These are phyloP conservation scores for Argopecten irradians DNA, from an alignment of 1,140 invertebrate species.

Conservation along the genomic window DNA sequence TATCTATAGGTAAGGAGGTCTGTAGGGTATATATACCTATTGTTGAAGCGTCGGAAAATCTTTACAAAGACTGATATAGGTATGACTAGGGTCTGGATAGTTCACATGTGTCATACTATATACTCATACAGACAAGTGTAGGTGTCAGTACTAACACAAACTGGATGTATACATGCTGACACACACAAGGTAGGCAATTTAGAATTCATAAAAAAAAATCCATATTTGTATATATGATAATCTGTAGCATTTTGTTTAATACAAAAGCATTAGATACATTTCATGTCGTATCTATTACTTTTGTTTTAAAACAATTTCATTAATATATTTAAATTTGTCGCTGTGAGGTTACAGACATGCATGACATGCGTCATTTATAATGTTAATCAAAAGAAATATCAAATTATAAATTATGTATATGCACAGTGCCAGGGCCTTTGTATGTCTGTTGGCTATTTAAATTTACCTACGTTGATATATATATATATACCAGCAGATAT, in stretches of 20 bases:
- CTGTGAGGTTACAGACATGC: background rate
- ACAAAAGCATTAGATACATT: too few relatives aligned
- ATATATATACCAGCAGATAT: background rate
- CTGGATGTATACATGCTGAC: background rate
- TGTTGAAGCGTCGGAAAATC: background rate
- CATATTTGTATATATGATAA: background rate
- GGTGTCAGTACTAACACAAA: background rate
- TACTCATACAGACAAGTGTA: background rate
- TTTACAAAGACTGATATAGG: background rate
- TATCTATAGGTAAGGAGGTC: background rate
- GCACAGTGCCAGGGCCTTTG: background rate
- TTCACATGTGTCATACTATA: background rate
- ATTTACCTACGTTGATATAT: background rate
- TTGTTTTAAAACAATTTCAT: background rate
- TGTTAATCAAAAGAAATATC: slow-evolving; percentile 17
- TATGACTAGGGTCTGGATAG: slow-evolving; percentile 12
- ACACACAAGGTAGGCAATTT: background rate
- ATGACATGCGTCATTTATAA: background rate
- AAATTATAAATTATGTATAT: slow-evolving; percentile 18
- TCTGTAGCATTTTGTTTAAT: too few relatives aligned
- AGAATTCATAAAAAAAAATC: background rate
- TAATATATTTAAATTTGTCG: background rate
- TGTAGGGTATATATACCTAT: background rate
- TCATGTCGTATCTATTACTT: background rate
- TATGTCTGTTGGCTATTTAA: background rate